Evolutionary conservation across 2,888 invertebrate species (phyloP), one percentile per base, ranked within the genome.

Genomic region (Sussaba pulchella): DNA sequence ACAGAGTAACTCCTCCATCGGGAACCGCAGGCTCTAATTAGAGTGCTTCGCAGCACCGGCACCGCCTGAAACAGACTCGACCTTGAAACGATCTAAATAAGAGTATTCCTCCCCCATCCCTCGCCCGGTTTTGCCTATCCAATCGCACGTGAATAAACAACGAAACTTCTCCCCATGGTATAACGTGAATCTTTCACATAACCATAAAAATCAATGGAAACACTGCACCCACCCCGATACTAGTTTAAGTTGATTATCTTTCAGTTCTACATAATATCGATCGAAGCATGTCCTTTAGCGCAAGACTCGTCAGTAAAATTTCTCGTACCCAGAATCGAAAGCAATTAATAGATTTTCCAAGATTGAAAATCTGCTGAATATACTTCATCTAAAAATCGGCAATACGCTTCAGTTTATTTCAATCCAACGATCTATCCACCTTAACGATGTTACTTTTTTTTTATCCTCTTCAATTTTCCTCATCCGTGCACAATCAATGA

Each of bases 1-100:
- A 66, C 45, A 39, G 52, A 36, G 57, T 43, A 78, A 78, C 78
- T 82, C 75, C 59, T 69, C 61, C 54, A 77, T 79, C 70, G 45
- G 24, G 52, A 70, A 76, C 59, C 52, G 26, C 50, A 21, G 39
- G 14, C 54, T 31, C 63, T 81, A 78, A 82, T 81, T 78, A 75
- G 52, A 75, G 69, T 69, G 10, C 45, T 61, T 57, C 21, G 45
- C 36, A 26, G 26, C 36, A 61, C 41, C 12, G n/a, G 31, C 45
- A 19, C 54, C 24, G 31, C 39, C 66, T n/a, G 8, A 43, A 47
- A 31, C 52, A 47, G 47, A 47, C 75, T 17, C 36, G 24, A 71
- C 61, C 59, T 50, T 8, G 52, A 69, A 78, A 39, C 45, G 21
- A 39, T 59, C 59, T 17, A 69, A 52, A 59, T 31, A 61, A 10